These are phyloP conservation scores for Leucophora obtusa DNA, from an alignment of 2,888 invertebrate genomes.

Conservation along the genomic window DNA sequence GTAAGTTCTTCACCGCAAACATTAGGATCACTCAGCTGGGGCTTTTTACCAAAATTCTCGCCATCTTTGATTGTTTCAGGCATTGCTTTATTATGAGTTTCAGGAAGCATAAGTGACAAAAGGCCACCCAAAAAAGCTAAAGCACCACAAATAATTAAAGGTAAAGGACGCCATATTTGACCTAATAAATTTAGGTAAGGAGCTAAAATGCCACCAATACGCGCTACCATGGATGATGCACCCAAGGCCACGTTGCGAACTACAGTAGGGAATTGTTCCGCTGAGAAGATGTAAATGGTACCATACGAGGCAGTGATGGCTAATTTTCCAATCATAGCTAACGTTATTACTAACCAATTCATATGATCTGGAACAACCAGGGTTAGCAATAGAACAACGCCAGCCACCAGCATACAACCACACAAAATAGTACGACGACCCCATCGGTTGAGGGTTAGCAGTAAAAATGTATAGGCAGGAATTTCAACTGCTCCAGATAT, in stretches of 20 bases:
- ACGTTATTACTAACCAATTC: conserved; percentile 81
- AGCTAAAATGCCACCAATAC: conserved; percentile 85
- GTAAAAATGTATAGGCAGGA: conserved; percentile 84
- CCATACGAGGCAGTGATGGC: conserved; percentile 87
- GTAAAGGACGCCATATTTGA: conserved; percentile 82
- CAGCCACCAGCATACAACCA: conserved; percentile 84
- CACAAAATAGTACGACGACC: conserved; percentile 85
- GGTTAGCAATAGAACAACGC: conserved; percentile 82
- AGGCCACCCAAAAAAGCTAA: conserved; percentile 85
- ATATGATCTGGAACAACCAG: conserved; percentile 81
- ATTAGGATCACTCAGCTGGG: conserved; percentile 29
- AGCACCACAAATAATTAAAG: conserved; percentile 86
- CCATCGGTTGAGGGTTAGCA: conserved; percentile 85
- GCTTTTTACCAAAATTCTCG: conserved; percentile 83
- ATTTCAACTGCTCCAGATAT: conserved; percentile 87
- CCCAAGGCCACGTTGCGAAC: conserved; percentile 93
- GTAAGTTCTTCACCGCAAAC: conserved; percentile 69
- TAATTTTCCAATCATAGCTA: conserved; percentile 86
- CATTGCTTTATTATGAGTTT: conserved; percentile 87
- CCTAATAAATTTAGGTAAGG: conserved; percentile 88
- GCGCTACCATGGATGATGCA: conserved; percentile 90
- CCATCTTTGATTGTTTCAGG: conserved; percentile 91
- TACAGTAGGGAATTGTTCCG: conserved; percentile 87
- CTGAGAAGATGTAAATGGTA: conserved; percentile 85
- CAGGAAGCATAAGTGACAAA: conserved; percentile 86